Evolutionary conservation across 2,888 invertebrate species (phyloP).

Genomic region (Lasiommata megera): DNA sequence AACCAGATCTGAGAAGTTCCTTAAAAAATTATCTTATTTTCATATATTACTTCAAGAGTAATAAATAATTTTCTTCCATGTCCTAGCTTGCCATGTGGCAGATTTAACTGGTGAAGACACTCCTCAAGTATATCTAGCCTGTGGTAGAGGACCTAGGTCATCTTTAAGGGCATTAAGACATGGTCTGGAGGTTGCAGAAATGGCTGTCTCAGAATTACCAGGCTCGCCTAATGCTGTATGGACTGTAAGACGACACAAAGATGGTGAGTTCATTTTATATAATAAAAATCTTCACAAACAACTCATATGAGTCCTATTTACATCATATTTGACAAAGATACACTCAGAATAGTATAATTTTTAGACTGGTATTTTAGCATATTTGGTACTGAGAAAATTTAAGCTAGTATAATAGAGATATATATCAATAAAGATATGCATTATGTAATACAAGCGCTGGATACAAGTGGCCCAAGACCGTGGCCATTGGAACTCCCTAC

Average conservation of each 20-base stretch:
- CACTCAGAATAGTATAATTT: too few relatives aligned
- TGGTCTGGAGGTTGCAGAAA: slow-evolving; percentile 99
- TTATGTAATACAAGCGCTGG: too few relatives aligned
- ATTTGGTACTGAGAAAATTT: too few relatives aligned
- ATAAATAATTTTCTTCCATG: background rate
- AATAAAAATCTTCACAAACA: too few relatives aligned
- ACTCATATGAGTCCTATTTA: too few relatives aligned
- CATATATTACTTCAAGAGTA: background rate
- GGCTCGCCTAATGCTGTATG: slow-evolving; percentile 99
- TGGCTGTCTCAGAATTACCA: slow-evolving; percentile 99
- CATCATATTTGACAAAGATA: too few relatives aligned
- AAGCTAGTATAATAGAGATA: too few relatives aligned
- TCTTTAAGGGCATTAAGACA: slow-evolving; percentile 96
- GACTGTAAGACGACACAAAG: slow-evolving; percentile 97
- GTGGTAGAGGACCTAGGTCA: slow-evolving; percentile 97
- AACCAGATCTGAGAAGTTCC: slow-evolving; percentile 71
- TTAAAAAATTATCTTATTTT: background rate
- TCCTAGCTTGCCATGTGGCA: slow-evolving; percentile 90
- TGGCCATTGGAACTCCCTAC: too few relatives aligned
- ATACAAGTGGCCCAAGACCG: too few relatives aligned
- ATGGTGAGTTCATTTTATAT: slow-evolving; percentile 91
- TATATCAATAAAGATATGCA: too few relatives aligned
- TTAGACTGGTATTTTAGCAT: too few relatives aligned
- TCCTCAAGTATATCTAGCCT: slow-evolving; percentile 97
- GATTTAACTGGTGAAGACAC: slow-evolving; percentile 99